Evolutionary conservation across 1,140 invertebrate species (phyloP).

Genomic region (Leguminivora glycinivorella): DNA sequence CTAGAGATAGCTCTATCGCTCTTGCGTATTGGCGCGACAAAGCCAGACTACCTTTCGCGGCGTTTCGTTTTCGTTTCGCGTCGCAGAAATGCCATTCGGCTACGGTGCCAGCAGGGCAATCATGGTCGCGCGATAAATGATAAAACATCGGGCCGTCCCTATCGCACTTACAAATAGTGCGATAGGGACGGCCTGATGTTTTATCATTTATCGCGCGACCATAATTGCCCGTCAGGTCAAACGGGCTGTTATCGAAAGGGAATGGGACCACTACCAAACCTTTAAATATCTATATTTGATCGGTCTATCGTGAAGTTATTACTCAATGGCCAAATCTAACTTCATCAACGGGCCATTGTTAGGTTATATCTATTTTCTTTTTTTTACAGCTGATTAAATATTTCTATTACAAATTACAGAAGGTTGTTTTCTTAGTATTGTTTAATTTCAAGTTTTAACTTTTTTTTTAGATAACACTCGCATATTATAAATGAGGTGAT

Average conservation of each 20-base stretch:
- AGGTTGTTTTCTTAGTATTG: neutral
- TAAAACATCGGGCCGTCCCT: no score
- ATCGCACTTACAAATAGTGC: no score
- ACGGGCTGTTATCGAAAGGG: neutral
- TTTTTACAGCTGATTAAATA: constrained; percentile 3
- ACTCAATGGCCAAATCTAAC: constrained; percentile 8
- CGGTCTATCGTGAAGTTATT: constrained; percentile 25
- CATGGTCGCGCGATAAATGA: no score
- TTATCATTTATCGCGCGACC: no score
- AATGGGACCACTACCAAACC: neutral
- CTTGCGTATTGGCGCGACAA: no score
- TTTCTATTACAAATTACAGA: neutral
- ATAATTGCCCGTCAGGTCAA: neutral
- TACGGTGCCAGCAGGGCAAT: no score
- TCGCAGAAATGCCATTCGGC: no score
- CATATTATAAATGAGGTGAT: neutral
- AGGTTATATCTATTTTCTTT: constrained; percentile 1
- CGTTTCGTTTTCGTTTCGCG: no score
- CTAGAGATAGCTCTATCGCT: no score
- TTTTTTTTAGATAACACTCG: neutral
- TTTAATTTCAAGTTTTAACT: neutral
- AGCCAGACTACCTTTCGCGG: no score
- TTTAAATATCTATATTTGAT: constrained; percentile 8
- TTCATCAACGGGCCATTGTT: neutral
- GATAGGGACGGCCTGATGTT: no score